Base-by-base conservation (phyloP, 2,797 vertebrate genomes). In the Hydrocynus forskahlii region DNA sequence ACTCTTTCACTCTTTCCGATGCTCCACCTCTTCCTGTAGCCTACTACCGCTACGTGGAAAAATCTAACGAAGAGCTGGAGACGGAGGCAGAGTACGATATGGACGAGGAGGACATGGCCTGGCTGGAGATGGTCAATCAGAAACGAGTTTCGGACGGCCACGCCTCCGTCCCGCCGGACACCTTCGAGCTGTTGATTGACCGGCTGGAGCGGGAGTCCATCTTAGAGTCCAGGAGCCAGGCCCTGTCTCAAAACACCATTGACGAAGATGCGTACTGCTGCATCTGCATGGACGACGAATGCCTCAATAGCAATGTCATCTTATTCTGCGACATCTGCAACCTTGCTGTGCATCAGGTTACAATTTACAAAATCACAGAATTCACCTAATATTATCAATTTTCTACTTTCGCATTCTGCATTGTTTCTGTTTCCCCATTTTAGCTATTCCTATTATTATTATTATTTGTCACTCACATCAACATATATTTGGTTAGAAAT, bases 261-360 rank as follows among this genome's bases (percentile, higher is more conserved):
- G 97, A 99, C 0, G 97, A 99, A 89, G 97, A 99, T 0, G 97
- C 97, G 52, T 98, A 96, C 92, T 99, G 97, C 90, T 98, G 96
- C 0, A 97, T 99, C 76, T 99, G 98, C 89, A 93, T 99, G 90
- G 97, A 99, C 0, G 98, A 99, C 0, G 98, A 99, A 88, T 99
- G 98, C 87, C 96, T 99, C 87, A 99, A 99, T 87, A 99, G 98
- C 89, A 99, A 99, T 0, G 97, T 98, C 88, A 99, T 99, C 89
- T 94, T 99, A 50, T 99, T 99, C 90, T 99, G 97, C 73, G 97
- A 99, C 90, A 97, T 99, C 89, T 99, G 97, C 91, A 99, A 99
- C 87, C 91, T 99, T 91, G 98, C 98, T 0, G 98, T 99, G 59
- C 98, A 99, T 92, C 63, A 66, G 63, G 63, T 66, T 66, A 66